A percentile compares a stretch with the other conserved stretches of the same genome.
Evolutionary conservation across 2,888 invertebrate species (phyloP).

Genomic region (Geotrupes spiniger): DNA sequence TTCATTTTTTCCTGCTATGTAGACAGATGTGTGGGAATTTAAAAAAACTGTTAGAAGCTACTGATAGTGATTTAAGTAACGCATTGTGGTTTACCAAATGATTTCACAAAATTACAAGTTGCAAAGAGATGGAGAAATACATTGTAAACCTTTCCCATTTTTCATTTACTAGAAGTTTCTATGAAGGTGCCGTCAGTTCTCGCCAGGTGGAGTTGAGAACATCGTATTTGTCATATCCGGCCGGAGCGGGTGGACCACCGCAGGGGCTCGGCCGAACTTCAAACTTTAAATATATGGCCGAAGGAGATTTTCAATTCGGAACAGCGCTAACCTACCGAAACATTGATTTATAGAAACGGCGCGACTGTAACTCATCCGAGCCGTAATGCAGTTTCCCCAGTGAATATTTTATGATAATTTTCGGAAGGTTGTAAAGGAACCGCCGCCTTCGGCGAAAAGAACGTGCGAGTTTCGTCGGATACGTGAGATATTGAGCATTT

Average conservation of each 20-base stretch:
- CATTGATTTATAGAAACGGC: slow-evolving; percentile 40
- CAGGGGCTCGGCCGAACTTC: slow-evolving; percentile 4
- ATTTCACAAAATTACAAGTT: too few species aligned
- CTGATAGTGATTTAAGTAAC: too few species aligned
- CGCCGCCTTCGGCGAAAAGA: not conserved
- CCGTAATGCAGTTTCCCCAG: slow-evolving; percentile 39
- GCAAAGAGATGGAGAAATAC: too few species aligned
- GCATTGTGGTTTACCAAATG: too few species aligned
- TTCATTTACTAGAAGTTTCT: too few species aligned
- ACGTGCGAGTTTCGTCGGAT: slow-evolving; percentile 3
- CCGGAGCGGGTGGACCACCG: slow-evolving; percentile 1
- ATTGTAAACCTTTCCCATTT: too few species aligned
- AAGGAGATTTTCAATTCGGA: slow-evolving; percentile 26
- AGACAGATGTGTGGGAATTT: too few species aligned
- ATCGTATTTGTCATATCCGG: slow-evolving; percentile 22
- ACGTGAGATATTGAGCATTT: not conserved
- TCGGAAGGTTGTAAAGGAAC: not conserved
- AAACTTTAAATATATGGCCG: slow-evolving; percentile 24
- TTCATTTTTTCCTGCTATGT: too few species aligned
- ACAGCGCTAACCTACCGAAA: slow-evolving; percentile 25
- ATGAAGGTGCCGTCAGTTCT: not conserved
- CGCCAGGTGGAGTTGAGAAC: slow-evolving; percentile 24
- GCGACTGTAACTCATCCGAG: slow-evolving; percentile 35
- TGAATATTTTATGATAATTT: slow-evolving; percentile 45
- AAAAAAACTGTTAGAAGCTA: too few species aligned